Evolutionary conservation across 2,113 vertebrate species (phyloP), one percentile per base, ranked within the genome.

Genomic region (Gymnocephalus cernua): DNA sequence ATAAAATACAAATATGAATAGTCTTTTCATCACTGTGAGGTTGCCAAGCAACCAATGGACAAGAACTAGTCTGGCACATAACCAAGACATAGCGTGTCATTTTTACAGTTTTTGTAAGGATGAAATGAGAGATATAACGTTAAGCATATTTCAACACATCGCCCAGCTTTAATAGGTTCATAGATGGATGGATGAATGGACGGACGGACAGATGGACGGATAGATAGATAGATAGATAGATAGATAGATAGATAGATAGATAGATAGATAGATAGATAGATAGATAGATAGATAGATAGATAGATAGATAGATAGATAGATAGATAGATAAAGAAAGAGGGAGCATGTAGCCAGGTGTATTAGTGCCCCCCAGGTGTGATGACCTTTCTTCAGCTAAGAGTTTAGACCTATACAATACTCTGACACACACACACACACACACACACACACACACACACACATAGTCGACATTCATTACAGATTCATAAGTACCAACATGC

Each of bases 401-500:
- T 76, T 73, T 71, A 82, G 80, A 89, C 82, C 68, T 79, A 61
- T 50, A 27, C 53, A 57, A 35, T 15, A 45, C 50, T 29, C 69
- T 14, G 56, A 23, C 77, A 82, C 63, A 74, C 75, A 77, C 72
- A 27, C 32, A 38, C 38, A 65, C 57, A 70, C 68, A 38, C 38
- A 38, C 38, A 38, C 38, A 62, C 23, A 66, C 44, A 63, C 71
- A 72, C 6, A 64, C 32, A 72, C 32, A 66, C 44, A 59, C 29
- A 74, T 44, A 69, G 76, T 44, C 6, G 12, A 82, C 74, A 45
- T 71, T 91, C 92, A 93, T 93, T 93, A 94, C 53, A 92, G 77
- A 94, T 94, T 93, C 93, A 94, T 93, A 87, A 93, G 89, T 82
- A 88, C 74, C 90, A 81, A 88, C 88, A 87, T 90, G 87, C 91